Base-by-base conservation (phyloP, 92 coral and sea anemone genomes). In the Phymanthus crucifer region DNA sequence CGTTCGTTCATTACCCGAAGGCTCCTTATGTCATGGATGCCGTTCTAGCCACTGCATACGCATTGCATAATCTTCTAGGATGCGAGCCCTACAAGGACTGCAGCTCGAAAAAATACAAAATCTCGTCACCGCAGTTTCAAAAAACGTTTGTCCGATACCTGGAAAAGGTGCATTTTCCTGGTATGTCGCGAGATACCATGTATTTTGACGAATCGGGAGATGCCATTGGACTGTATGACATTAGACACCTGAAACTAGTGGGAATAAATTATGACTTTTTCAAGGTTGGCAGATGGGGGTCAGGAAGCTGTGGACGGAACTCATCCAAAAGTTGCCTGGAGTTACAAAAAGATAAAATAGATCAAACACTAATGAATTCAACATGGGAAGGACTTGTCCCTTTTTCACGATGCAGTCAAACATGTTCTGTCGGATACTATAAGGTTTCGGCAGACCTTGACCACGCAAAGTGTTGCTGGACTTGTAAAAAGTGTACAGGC, bases 11-110 rank as follows among this genome's bases (percentile, higher is more conserved):
- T 36, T 92, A 92, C 33, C 82, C 97, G 1, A 92, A 92, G 68
- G 97, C 97, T 4, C 91, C 89, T n/a, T 89, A 90, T 36, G 98
- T 92, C 0, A 87, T 94, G 82, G 97, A 94, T 57, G 98, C 98
- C 8, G 98, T 94, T 0, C 69, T 92, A 2, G 88, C 98, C 10
- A 73, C 86, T 8, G 97, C 98, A 0, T 87, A 89, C 40, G 91
- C 97, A 3, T 71, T 94, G 46, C 97, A 94, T 71, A 82, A 92
- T 75, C 83, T 92, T 84, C 80, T 94, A 21, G 94, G 95, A 0
- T 94, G 98, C 34, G 46, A 77, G 47, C 90, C 93, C 0, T 37
- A 86, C 61, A 82, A 84, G 71, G 88, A 84, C 56, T 92, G 97
- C 77, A 73, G 77, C 47, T 61, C 89, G 1, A 58, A 66, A 57